These are phyloP conservation scores for Melanophora roralis DNA, from an alignment of 2,888 invertebrate genomes.

Conservation along the genomic window DNA sequence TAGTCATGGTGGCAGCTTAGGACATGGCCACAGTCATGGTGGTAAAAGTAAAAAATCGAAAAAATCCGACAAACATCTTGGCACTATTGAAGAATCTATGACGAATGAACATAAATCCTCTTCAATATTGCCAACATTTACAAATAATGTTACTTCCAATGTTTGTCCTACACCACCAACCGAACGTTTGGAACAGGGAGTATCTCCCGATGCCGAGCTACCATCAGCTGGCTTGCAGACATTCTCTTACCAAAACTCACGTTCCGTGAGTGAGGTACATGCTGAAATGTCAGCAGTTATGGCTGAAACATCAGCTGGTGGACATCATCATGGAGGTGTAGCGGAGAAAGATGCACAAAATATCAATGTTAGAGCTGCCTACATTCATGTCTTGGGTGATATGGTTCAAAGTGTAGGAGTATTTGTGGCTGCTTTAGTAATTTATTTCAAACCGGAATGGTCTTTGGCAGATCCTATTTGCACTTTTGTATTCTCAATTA, in stretches of 20 bases:
- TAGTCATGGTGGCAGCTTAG: slow-evolving; percentile 82
- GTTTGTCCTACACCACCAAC: slow-evolving; percentile 69
- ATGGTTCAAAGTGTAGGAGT: slow-evolving; percentile 96
- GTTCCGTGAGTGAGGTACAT: slow-evolving; percentile 64
- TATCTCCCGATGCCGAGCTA: slow-evolving; percentile 66
- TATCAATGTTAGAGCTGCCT: slow-evolving; percentile 96
- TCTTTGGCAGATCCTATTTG: slow-evolving; percentile 97
- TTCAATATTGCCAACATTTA: slow-evolving; percentile 1
- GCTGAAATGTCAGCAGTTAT: slow-evolving; percentile 69
- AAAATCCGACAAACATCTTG: slow-evolving; percentile 13
- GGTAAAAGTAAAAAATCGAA: slow-evolving; percentile 51
- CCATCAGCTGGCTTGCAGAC: slow-evolving; percentile 68
- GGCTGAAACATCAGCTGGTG: slow-evolving; percentile 69
- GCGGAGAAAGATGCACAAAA: slow-evolving; percentile 78
- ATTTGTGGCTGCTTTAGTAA: slow-evolving; percentile 91
- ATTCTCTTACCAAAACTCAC: slow-evolving; percentile 73
- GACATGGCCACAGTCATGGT: slow-evolving; percentile 68
- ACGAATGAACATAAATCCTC: slow-evolving; percentile 2
- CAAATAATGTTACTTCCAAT: slow-evolving; percentile 39
- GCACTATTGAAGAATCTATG: slow-evolving; percentile 24
- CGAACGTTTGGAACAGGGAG: slow-evolving; percentile 68
- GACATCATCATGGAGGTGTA: slow-evolving; percentile 70
- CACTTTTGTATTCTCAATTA: slow-evolving; percentile 95
- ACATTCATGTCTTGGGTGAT: slow-evolving; percentile 97
- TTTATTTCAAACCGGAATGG: slow-evolving; percentile 94